These are phyloP conservation scores for Motacilla alba DNA, from an alignment of 2,113 vertebrate genomes.

Conservation along the genomic window DNA sequence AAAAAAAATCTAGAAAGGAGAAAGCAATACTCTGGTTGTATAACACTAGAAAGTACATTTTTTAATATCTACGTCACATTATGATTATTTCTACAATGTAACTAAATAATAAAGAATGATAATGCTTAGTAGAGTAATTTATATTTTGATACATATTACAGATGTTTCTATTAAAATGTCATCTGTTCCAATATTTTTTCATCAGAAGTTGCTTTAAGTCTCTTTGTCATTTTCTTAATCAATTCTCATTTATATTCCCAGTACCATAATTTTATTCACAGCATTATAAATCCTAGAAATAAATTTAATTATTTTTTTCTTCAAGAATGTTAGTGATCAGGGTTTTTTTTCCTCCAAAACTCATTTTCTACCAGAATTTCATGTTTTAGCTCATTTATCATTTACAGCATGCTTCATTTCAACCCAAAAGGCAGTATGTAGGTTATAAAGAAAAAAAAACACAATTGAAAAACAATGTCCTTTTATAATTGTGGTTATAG, in stretches of 20 bases:
- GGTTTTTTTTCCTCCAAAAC: background rate
- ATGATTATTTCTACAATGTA: background rate
- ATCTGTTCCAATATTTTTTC: background rate
- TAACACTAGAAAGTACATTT: background rate
- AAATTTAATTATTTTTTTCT: background rate
- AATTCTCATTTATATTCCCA: background rate
- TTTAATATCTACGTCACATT: background rate
- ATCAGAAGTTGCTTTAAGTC: background rate
- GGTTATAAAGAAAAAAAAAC: background rate
- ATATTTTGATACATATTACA: background rate
- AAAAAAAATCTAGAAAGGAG: background rate
- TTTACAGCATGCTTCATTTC: background rate
- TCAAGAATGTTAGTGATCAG: background rate
- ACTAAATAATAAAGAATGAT: conserved; percentile 5
- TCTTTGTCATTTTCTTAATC: background rate
- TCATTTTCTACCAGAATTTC: background rate
- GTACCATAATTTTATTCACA: background rate
- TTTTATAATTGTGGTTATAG: background rate
- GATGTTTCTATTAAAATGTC: background rate
- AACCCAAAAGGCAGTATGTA: background rate
- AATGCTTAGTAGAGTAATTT: background rate
- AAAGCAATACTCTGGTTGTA: background rate
- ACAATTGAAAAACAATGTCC: background rate
- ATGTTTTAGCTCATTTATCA: background rate
- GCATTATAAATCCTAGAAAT: conserved; percentile 4